Conservation (phyloP, 2,113 vertebrate genomes). For the Anoura caudifer region DNA sequence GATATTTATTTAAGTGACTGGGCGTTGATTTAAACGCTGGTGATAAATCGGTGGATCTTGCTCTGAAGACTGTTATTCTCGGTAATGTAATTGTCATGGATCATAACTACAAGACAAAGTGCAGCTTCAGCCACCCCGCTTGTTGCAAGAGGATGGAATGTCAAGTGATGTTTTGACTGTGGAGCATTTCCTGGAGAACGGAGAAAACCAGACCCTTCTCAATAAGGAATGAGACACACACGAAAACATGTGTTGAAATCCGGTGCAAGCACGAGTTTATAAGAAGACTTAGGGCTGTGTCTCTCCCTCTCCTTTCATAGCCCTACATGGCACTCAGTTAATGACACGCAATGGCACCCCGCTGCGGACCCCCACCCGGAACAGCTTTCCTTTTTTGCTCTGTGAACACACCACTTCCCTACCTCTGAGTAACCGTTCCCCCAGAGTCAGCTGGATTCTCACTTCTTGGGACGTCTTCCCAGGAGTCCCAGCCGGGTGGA, state of each 20-base stretch:
- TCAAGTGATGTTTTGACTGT: slow-evolving; percentile 33
- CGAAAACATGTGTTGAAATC: background rate
- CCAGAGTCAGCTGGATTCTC: background rate
- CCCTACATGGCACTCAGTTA: background rate
- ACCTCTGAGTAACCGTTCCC: background rate
- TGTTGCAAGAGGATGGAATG: background rate
- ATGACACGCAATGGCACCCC: background rate
- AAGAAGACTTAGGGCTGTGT: background rate
- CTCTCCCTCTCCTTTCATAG: background rate
- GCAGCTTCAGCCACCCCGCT: background rate
- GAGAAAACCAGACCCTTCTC: slow-evolving; percentile 25
- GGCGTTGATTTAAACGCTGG: slow-evolving; percentile 35
- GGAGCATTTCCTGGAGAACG: slow-evolving; percentile 28
- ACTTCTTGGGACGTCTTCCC: background rate
- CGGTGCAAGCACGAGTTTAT: background rate
- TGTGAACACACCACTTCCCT: background rate
- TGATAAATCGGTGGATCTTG: slow-evolving; percentile 37
- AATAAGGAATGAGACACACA: background rate
- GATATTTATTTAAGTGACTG: slow-evolving; percentile 57
- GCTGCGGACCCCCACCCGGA: background rate
- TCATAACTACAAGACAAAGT: background rate
- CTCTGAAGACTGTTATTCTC: slow-evolving; percentile 45
- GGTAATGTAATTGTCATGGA: slow-evolving; percentile 42
- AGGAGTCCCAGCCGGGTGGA: background rate
- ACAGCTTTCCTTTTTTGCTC: background rate